phyloP scores from a whole-genome alignment of 53 echinoderm and acorn worm species.

The Astropecten irregularis region DNA sequence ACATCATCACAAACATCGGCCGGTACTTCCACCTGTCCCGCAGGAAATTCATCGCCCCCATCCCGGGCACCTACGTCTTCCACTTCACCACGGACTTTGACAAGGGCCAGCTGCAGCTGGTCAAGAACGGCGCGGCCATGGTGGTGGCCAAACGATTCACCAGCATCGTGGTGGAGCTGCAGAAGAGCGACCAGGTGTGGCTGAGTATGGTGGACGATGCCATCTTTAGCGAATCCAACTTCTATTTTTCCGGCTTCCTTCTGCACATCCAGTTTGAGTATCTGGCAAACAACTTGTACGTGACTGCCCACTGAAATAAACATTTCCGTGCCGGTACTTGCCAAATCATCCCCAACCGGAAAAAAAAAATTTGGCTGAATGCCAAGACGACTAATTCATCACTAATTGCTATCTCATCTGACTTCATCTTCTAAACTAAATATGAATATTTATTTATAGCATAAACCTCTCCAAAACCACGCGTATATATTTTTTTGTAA shows the following conservation, averaged over 20 bases:
- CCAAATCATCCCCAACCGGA: background rate
- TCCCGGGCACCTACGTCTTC: slow-evolving; percentile 46
- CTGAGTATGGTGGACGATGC: slow-evolving; percentile 32
- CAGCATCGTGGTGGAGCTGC: slow-evolving; percentile 42
- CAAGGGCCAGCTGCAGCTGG: slow-evolving; percentile 35
- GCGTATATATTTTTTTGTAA: too few species aligned
- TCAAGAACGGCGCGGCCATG: slow-evolving; percentile 1
- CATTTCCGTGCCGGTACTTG: too few species aligned
- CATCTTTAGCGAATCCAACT: slow-evolving; percentile 12
- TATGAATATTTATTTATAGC: too few species aligned
- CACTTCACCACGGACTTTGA: slow-evolving; percentile 54
- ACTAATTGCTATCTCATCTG: background rate
- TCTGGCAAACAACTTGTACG: slow-evolving; percentile 35
- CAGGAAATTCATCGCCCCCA: slow-evolving; percentile 15
- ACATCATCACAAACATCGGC: slow-evolving; percentile 52
- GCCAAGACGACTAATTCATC: background rate
- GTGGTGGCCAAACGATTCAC: slow-evolving; percentile 29
- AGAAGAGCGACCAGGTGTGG: slow-evolving; percentile 34
- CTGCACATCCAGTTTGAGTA: slow-evolving; percentile 53
- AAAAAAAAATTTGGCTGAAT: background rate
- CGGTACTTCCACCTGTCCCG: background rate
- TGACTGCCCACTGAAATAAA: slow-evolving; percentile 25
- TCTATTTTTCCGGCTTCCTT: slow-evolving; percentile 38
- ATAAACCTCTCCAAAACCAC: too few species aligned
- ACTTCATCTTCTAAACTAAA: too few species aligned